Percentiles rank a stretch among this genome's conserved stretches.
phyloP scores from a whole-genome alignment of 2,113 vertebrate genomes.

The Serilophus lunatus region DNA sequence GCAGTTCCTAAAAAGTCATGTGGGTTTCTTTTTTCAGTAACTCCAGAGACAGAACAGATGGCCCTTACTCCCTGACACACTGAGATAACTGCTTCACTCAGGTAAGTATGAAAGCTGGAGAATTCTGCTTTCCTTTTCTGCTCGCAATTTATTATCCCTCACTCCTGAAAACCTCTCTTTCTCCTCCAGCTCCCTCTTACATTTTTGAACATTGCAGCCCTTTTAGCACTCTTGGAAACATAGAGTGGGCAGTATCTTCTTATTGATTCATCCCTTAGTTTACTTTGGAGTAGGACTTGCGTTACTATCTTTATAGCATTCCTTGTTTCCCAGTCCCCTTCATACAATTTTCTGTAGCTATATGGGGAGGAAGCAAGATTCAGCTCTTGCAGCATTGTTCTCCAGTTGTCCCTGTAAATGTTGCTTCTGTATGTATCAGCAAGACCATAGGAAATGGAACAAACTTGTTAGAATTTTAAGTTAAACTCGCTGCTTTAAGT shows the following conservation, averaged over 20 bases:
- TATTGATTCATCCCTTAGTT: not conserved
- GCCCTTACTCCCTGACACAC: not conserved
- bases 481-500: not conserved
- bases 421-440: not conserved
- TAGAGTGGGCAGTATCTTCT: not conserved
- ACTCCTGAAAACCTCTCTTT: not conserved
- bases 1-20: slow-evolving; percentile 22
- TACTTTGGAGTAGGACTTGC: not conserved
- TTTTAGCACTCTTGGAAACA: not conserved
- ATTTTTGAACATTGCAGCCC: not conserved
- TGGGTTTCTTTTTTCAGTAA: not conserved
- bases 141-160: not conserved
- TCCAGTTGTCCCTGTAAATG: not conserved
- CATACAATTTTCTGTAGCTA: not conserved
- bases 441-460: not conserved
- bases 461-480: not conserved
- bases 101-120: not conserved
- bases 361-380: not conserved
- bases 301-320: not conserved
- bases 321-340: not conserved
- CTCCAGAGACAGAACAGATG: not conserved
- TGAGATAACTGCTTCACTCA: not conserved
- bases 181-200: not conserved
- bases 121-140: not conserved
- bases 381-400: not conserved